A percentile compares a stretch with the other conserved stretches of the same genome.
Conservation (phyloP, 2,888 invertebrate genomes). For the Archips crataeganus region DNA sequence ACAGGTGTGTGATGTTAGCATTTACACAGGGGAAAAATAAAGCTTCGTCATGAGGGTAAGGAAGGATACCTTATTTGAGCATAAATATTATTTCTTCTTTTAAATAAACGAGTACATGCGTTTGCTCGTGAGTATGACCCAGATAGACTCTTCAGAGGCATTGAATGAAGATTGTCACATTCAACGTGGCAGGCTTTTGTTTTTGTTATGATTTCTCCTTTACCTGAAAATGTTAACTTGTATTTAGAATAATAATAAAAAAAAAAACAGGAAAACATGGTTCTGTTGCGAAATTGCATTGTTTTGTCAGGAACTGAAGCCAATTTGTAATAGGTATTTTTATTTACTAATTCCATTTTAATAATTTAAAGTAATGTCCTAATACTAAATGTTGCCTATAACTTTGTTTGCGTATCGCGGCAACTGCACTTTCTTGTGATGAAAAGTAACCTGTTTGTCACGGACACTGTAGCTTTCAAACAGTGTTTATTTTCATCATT, state of each 20-base stretch:
- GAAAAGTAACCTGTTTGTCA: too few relatives aligned
- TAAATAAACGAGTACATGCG: conserved; percentile 5
- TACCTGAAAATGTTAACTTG: neutral
- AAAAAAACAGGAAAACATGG: too few relatives aligned
- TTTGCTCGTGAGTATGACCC: conserved; percentile 13
- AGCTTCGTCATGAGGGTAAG: conserved; percentile 22
- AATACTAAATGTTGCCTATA: too few relatives aligned
- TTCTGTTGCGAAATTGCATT: too few relatives aligned
- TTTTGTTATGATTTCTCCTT: conserved; percentile 5
- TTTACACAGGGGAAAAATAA: conserved; percentile 19
- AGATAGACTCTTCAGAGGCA: conserved; percentile 12
- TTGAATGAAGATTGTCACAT: conserved; percentile 17
- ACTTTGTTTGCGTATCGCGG: too few relatives aligned
- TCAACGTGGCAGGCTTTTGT: conserved; percentile 27
- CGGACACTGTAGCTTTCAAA: too few relatives aligned
- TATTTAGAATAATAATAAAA: neutral
- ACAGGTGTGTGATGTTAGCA: conserved; percentile 23
- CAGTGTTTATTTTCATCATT: too few relatives aligned
- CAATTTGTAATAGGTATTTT: too few relatives aligned
- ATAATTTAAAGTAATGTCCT: conserved; percentile 33
- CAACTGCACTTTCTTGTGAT: too few relatives aligned
- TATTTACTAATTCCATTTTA: conserved; percentile 25
- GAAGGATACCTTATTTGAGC: conserved; percentile 16
- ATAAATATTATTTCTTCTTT: conserved; percentile 26
- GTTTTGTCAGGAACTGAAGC: too few relatives aligned